phyloP scores from a whole-genome alignment of 2,888 invertebrate species.

The Dione juno region DNA sequence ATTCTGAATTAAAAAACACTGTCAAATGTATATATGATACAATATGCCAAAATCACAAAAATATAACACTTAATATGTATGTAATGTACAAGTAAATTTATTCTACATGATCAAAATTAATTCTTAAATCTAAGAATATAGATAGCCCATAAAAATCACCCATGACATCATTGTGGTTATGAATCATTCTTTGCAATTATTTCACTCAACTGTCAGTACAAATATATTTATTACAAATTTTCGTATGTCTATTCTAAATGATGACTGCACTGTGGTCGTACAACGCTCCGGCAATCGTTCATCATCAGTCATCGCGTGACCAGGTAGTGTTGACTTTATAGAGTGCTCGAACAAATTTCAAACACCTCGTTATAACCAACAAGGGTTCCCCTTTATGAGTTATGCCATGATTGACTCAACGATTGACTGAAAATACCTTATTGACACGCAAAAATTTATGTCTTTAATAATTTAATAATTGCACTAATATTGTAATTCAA shows the following conservation, averaged over 20 bases:
- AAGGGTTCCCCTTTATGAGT: slow-evolving; percentile 47
- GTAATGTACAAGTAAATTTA: neutral
- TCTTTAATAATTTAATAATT: slow-evolving; percentile 22
- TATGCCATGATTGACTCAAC: slow-evolving; percentile 42
- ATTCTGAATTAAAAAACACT: neutral
- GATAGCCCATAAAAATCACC: neutral
- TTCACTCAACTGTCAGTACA: neutral
- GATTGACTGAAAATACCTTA: slow-evolving; percentile 39
- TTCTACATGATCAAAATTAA: neutral
- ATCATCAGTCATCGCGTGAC: slow-evolving; percentile 73
- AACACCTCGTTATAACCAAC: slow-evolving; percentile 52
- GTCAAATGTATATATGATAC: neutral
- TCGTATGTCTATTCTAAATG: neutral
- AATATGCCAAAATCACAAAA: neutral
- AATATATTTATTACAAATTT: neutral
- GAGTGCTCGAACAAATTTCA: slow-evolving; percentile 66
- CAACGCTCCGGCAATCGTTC: slow-evolving; percentile 51
- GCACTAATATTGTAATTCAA: neutral
- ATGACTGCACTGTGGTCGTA: slow-evolving; percentile 38
- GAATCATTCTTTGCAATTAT: neutral
- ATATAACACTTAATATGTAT: neutral
- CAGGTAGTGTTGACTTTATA: slow-evolving; percentile 74
- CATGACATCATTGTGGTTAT: neutral
- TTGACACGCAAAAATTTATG: slow-evolving; percentile 39
- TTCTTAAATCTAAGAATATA: neutral